phyloP scores from a whole-genome alignment of 1,140 invertebrate genomes.

The Lithobius niger region DNA sequence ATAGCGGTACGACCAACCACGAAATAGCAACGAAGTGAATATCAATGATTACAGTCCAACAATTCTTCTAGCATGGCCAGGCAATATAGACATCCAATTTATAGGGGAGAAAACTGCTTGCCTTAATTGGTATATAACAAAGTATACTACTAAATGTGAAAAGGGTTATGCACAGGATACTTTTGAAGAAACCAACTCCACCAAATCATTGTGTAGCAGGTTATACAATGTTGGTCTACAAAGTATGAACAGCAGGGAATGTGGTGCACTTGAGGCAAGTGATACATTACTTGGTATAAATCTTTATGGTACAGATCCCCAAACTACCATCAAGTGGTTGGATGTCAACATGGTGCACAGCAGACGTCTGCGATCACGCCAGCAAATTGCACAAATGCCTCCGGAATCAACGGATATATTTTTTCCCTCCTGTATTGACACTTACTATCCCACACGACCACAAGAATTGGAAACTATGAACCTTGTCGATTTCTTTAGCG shows the following conservation, averaged over 20 bases:
- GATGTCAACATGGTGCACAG: conserved; percentile 23
- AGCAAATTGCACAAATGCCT: conserved; percentile 19
- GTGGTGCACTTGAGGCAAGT: too few species aligned
- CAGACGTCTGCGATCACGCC: conserved; percentile 21
- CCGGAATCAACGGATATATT: conserved; percentile 21
- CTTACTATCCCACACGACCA: conserved; percentile 18
- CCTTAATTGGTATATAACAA: too few species aligned
- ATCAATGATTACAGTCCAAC: too few species aligned
- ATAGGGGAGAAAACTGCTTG: too few species aligned
- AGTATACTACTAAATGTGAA: too few species aligned
- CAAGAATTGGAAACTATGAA: conserved; percentile 4
- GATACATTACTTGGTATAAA: conserved; percentile 24
- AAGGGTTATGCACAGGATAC: too few species aligned
- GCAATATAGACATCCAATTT: too few species aligned
- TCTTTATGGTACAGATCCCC: conserved; percentile 25
- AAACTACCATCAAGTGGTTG: conserved; percentile 28
- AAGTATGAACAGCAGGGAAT: conserved; percentile 21
- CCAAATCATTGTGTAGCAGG: too few species aligned
- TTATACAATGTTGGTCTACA: conserved; percentile 19
- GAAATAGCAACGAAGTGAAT: too few species aligned
- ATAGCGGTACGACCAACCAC: too few species aligned
- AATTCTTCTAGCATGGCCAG: too few species aligned
- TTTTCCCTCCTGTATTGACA: conserved; percentile 20
- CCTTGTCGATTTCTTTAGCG: neutral
- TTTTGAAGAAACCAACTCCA: too few species aligned